Evolutionary conservation across 2,113 vertebrate species (phyloP).

Genomic region (Zeus faber): DNA sequence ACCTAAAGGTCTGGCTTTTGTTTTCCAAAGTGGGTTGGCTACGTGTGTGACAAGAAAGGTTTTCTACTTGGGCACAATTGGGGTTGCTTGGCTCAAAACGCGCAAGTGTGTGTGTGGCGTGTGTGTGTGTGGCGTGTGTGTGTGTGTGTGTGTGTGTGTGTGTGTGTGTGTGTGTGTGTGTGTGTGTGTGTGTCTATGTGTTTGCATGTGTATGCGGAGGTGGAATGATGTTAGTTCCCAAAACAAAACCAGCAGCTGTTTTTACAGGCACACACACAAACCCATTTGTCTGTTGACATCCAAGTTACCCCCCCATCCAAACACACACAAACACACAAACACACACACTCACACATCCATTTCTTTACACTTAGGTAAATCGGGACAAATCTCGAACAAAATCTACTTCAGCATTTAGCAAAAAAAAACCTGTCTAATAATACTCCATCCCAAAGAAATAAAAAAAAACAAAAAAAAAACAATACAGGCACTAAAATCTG

Average conservation of each 20-base stretch:
- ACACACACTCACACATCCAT: neutral
- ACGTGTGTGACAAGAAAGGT: constrained; percentile 40
- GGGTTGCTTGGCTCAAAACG: constrained; percentile 27
- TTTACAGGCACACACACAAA: constrained; percentile 40
- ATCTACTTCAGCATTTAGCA: no score
- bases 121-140: constrained; percentile 16
- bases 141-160: constrained; percentile 9
- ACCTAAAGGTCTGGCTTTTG: constrained; percentile 45
- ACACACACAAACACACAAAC: constrained; percentile 2
- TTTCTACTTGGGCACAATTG: constrained; percentile 31
- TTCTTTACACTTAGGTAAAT: neutral
- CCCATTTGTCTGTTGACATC: no score
- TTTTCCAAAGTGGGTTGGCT: constrained; percentile 54
- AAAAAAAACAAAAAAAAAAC: neutral
- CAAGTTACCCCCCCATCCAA: neutral
- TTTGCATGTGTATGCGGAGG: constrained; percentile 11
- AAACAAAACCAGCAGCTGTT: constrained; percentile 63
- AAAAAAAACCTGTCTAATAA: no score
- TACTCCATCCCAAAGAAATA: neutral
- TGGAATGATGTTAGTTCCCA: constrained; percentile 43
- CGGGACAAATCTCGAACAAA: no score
- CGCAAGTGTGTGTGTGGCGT: constrained; percentile 9
- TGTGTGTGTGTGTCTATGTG: constrained; percentile 9
- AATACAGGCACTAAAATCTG: neutral
- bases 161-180: constrained; percentile 10